Base-by-base conservation (phyloP, 2,113 vertebrate genomes). In the Ariopsis seemanni region DNA sequence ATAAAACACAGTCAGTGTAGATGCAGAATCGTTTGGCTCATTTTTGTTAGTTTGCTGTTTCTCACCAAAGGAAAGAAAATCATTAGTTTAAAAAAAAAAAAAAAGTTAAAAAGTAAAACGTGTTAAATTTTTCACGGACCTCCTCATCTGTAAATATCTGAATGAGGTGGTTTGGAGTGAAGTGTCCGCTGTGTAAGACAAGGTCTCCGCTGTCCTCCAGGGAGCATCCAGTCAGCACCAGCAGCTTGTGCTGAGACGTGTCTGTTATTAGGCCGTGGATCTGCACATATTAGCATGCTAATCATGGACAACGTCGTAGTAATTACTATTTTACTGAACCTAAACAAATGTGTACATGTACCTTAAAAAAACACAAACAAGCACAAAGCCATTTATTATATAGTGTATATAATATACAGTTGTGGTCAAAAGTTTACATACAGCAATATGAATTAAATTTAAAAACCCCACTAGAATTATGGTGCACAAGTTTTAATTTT, bases 141-240 rank as follows among this genome's bases (percentile, higher is more conserved):
- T 96, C 96, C 74, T 93, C 95, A 27, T 97, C 97, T 0, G 93
- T 90, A 89, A 97, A 95, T 85, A 97, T 95, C 90, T 97, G 96
- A 85, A 95, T 93, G 86, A 97, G 96, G 22, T 97, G 95, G 80
- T 94, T 87, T 50, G 95, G 89, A 0, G 94, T 94, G 88, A 97
- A 97, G 83, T 95, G 93, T 71, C 96, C 96, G 0, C 93, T 95
- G 91, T 96, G 96, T 14, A 97, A 93, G 83, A 97, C 92, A 88
- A 97, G 91, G 90, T 97, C 96, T 12, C 97, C 96, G 0, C 95
- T 96, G 60, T 93, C 93, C 91, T 97, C 96, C 81, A 97, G 91
- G 52, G 94, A 96, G 63, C 95, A 95, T 50, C 97, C 97, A 0
- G 95, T 94, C 0, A 97, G 94, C 72, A 97, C 94, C 86, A 97